phyloP scores from a whole-genome alignment of 2,888 invertebrate genomes.

The Zygogramma bicolorata region DNA sequence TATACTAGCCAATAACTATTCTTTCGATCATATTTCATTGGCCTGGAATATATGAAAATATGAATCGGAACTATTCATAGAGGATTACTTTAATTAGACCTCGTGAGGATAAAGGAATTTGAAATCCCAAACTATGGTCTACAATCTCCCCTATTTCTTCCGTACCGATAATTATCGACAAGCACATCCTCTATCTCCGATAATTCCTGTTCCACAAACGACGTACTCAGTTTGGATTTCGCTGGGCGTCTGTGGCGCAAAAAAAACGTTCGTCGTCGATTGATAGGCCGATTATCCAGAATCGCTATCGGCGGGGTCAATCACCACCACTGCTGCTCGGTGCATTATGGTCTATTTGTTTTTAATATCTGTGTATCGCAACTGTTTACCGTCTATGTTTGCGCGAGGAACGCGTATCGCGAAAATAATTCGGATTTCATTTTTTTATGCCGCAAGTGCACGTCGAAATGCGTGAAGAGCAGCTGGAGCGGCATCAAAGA shows the following conservation, averaged over 20 bases:
- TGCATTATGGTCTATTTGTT: slow-evolving; percentile 64
- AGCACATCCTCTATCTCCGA: not conserved
- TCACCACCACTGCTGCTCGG: slow-evolving; percentile 59
- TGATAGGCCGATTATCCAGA: slow-evolving; percentile 50
- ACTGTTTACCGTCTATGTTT: slow-evolving; percentile 62
- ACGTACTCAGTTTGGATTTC: not conserved
- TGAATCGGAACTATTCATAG: too few relatives aligned
- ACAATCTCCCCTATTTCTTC: not conserved
- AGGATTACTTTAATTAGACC: too few relatives aligned
- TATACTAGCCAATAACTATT: too few relatives aligned
- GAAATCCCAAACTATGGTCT: too few relatives aligned
- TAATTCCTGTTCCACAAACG: slow-evolving; percentile 20
- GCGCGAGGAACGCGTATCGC: slow-evolving; percentile 57
- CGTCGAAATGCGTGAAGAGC: slow-evolving; percentile 25
- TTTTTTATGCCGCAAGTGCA: slow-evolving; percentile 35
- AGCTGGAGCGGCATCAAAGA: slow-evolving; percentile 19
- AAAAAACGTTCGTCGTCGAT: slow-evolving; percentile 44
- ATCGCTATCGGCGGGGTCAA: slow-evolving; percentile 59
- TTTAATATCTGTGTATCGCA: slow-evolving; percentile 61
- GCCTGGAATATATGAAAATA: too few relatives aligned
- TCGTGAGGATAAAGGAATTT: too few relatives aligned
- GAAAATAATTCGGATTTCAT: slow-evolving; percentile 55
- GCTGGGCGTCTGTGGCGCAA: slow-evolving; percentile 29
- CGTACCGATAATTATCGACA: not conserved
- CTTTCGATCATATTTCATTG: too few relatives aligned